Evolutionary conservation across 2,888 invertebrate species (phyloP).

Genomic region (Plebejus argus): DNA sequence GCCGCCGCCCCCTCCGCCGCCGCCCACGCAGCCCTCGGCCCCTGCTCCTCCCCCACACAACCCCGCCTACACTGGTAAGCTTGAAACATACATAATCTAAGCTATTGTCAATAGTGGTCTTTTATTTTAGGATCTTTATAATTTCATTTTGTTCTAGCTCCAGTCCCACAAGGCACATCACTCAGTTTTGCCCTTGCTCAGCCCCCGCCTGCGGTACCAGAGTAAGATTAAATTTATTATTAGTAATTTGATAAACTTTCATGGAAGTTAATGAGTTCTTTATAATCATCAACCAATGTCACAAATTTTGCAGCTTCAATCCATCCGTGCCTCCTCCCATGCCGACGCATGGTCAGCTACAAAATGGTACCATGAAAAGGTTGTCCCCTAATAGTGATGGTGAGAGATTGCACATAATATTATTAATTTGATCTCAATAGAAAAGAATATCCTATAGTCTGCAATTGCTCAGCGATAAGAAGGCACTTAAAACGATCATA

Average conservation of each 20-base stretch:
- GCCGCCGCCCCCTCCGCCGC: constrained; percentile 44
- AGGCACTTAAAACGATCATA: constrained; percentile 33
- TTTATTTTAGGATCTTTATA: neutral
- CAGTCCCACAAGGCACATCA: constrained; percentile 40
- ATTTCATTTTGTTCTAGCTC: constrained; percentile 42
- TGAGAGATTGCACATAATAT: constrained; percentile 41
- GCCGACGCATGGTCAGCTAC: constrained; percentile 42
- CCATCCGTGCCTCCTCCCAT: constrained; percentile 42
- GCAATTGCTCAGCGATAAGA: constrained; percentile 43
- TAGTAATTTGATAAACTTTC: neutral
- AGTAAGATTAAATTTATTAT: constrained; percentile 1
- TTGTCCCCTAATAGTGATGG: constrained; percentile 48
- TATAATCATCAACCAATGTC: neutral
- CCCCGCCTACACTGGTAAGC: constrained; percentile 49
- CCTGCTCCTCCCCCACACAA: constrained; percentile 32
- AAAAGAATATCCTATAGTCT: constrained; percentile 29
- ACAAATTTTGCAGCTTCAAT: constrained; percentile 18
- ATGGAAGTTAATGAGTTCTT: neutral
- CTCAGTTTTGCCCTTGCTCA: constrained; percentile 59
- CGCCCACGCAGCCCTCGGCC: constrained; percentile 38
- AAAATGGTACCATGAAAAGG: constrained; percentile 49
- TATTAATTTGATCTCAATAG: constrained; percentile 26
- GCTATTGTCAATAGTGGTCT: neutral
- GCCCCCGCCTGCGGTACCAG: constrained; percentile 54
- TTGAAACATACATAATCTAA: neutral